Percentiles rank a stretch among this genome's conserved stretches.
Conservation (phyloP, 2,888 invertebrate genomes). For the Biston betularia region DNA sequence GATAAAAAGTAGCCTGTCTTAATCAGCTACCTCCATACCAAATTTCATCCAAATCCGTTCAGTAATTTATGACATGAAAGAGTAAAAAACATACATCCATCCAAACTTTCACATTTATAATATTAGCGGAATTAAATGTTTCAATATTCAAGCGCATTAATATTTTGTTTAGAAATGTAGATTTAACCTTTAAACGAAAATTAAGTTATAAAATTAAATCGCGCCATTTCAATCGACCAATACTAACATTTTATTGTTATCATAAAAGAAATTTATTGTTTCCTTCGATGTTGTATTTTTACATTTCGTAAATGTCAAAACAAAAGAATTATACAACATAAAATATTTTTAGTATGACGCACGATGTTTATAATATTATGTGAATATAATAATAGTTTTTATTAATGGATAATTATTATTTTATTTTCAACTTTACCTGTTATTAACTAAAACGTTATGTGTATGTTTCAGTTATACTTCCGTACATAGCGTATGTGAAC, state of each 20-base stretch:
- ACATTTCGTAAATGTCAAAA: not conserved
- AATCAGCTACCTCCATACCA: too few relatives aligned
- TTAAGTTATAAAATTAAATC: conserved; percentile 14
- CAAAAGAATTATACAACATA: conserved; percentile 9
- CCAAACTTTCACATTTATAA: too few relatives aligned
- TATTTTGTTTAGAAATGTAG: too few relatives aligned
- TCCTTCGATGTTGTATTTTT: not conserved
- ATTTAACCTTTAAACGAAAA: not conserved
- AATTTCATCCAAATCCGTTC: too few relatives aligned
- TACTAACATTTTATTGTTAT: conserved; percentile 3
- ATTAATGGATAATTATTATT: not conserved
- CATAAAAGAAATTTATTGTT: conserved; percentile 12
- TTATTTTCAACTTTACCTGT: not conserved
- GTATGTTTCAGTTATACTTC: conserved; percentile 58
- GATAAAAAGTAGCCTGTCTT: too few relatives aligned
- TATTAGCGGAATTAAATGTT: too few relatives aligned
- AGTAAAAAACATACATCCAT: too few relatives aligned
- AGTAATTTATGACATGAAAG: too few relatives aligned
- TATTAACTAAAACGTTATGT: not conserved
- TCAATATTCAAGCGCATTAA: too few relatives aligned
- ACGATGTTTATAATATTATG: conserved; percentile 66
- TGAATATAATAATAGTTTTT: conserved; percentile 47
- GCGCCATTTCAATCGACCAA: not conserved
- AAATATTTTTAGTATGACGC: conserved; percentile 53
- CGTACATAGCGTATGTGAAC: conserved; percentile 55